Conservation (phyloP, 2,113 vertebrate species). For the Phylloscopus whistleri region DNA sequence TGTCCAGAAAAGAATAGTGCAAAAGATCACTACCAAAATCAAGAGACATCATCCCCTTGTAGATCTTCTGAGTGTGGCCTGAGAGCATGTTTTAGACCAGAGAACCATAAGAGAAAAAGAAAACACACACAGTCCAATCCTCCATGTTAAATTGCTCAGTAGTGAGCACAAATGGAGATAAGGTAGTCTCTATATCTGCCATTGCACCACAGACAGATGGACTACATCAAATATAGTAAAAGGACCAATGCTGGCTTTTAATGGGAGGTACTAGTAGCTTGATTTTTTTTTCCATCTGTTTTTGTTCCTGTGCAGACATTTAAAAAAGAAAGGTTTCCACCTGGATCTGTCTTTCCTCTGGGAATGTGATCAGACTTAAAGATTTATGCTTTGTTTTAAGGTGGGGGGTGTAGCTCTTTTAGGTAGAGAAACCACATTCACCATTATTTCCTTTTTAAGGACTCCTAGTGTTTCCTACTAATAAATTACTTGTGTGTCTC, state of each 20-base stretch:
- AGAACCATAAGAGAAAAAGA: not conserved
- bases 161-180: not conserved
- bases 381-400: not conserved
- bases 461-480: not conserved
- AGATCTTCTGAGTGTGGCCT: not conserved
- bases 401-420: not conserved
- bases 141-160: not conserved
- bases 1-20: not conserved
- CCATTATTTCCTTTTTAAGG: not conserved
- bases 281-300: not conserved
- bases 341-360: not conserved
- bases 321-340: not conserved
- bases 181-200: not conserved
- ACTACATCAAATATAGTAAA: not conserved
- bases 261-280: not conserved
- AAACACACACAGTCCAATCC: not conserved
- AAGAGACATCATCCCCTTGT: not conserved
- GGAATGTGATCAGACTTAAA: not conserved
- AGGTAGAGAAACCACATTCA: not conserved
- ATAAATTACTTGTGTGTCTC: not conserved
- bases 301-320: not conserved
- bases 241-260: not conserved
- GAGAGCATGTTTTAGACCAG: not conserved
- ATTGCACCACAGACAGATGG: not conserved
- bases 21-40: not conserved